phyloP scores from a whole-genome alignment of 2,797 vertebrate species.

The Acanthurus leucopareius region DNA sequence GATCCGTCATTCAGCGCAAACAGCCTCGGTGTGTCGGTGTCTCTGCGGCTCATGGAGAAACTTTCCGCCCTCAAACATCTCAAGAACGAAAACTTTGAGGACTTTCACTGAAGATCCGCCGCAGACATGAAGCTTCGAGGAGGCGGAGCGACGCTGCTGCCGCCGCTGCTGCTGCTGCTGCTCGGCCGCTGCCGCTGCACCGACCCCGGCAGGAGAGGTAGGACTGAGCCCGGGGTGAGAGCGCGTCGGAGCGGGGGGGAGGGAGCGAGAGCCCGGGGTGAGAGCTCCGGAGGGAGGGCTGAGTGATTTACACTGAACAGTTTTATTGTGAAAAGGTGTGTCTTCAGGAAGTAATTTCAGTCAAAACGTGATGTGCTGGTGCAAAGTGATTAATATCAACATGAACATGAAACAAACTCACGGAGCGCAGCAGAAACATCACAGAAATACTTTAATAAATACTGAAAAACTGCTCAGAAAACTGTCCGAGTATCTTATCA shows the following conservation, averaged over 20 bases:
- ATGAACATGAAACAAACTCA: too few relatives aligned
- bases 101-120: neutral
- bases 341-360: neutral
- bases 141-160: conserved; percentile 14
- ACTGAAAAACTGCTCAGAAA: too few relatives aligned
- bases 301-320: too few relatives aligned
- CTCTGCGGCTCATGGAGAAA: conserved; percentile 18
- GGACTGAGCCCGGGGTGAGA: conserved; percentile 19
- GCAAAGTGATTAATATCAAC: too few relatives aligned
- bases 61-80: neutral
- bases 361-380: neutral
- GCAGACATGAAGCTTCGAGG: conserved; percentile 28
- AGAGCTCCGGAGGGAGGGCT: too few relatives aligned
- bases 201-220: conserved; percentile 60
- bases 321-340: neutral
- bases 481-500: too few relatives aligned
- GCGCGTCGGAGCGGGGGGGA: conserved; percentile 5
- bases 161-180: conserved; percentile 63
- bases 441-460: too few relatives aligned
- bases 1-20: conserved; percentile 28
- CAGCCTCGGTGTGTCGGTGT: fast-evolving
- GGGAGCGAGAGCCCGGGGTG: neutral
- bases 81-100: neutral
- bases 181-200: conserved; percentile 62
- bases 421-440: too few relatives aligned